Evolutionary conservation across 2,113 vertebrate genomes (phyloP).

Genomic region (Myiozetetes cayanensis): DNA sequence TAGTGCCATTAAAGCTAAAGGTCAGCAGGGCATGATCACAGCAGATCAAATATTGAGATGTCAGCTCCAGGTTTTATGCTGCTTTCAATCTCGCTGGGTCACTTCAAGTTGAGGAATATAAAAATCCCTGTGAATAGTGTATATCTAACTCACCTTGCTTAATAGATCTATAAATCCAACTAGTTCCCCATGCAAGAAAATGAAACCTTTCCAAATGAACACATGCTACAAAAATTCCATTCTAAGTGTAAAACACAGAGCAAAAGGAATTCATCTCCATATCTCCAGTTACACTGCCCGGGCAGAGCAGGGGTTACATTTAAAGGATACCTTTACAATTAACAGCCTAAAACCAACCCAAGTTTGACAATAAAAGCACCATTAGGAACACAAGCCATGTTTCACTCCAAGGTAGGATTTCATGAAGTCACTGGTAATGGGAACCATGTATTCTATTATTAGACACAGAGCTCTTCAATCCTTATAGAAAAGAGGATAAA

Average conservation of each 20-base stretch:
- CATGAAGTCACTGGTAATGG: neutral
- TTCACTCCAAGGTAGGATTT: neutral
- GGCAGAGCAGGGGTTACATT: neutral
- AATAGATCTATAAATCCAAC: slow-evolving; percentile 45
- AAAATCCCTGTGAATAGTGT: slow-evolving; percentile 1
- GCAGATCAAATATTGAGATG: slow-evolving; percentile 30
- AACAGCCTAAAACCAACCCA: neutral
- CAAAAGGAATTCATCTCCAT: neutral
- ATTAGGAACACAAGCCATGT: neutral
- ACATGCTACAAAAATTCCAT: neutral
- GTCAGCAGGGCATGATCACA: slow-evolving; percentile 6
- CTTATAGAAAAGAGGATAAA: neutral
- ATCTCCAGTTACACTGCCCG: neutral
- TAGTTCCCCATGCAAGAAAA: neutral
- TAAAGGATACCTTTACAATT: slow-evolving; percentile 24
- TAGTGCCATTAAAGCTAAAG: slow-evolving; percentile 26
- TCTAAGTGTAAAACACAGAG: neutral
- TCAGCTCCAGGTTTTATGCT: slow-evolving; percentile 34
- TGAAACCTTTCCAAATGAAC: neutral
- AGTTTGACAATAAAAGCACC: slow-evolving; percentile 23
- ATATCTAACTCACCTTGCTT: slow-evolving; percentile 38
- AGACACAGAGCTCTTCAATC: neutral
- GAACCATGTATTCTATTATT: neutral
- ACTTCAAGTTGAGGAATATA: slow-evolving; percentile 41
- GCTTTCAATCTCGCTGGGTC: slow-evolving; percentile 43